Evolutionary conservation across 2,888 invertebrate genomes (phyloP), one percentile per base, ranked within the genome.

Genomic region (Chromoteleia sp.): DNA sequence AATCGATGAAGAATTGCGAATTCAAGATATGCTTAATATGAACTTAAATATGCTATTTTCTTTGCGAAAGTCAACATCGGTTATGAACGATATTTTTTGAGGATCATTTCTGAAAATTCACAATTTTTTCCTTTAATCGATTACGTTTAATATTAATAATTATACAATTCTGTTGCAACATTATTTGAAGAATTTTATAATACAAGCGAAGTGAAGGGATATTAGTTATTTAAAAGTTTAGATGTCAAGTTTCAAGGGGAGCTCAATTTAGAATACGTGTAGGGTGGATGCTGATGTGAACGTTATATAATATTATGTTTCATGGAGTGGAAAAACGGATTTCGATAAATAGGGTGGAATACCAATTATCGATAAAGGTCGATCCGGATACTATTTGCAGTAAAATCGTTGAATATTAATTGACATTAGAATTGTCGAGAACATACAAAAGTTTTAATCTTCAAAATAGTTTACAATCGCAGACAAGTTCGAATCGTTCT

Each of bases 161-260:
- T n/a, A n/a, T n/a, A n/a, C n/a, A n/a, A 25, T 25, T 5, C 25
- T 25, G 25, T 19, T 25, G n/a, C 50, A n/a, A 12, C 8, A 6
- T 10, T 25, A 1, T 2, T 6, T 30, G 17, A 54, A 6, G 25
- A 54, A 33, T 17, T 30, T 33, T 17, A 17, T 54, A 15, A 15
- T 8, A 10, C 15, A 33, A 33, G 8, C 2, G 33, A 4, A 4
- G 25, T 2, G 39, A 21, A 61, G 59, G 41, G 25, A 41, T 59
- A 29, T 59, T 25, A 61, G 39, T 41, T 59, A 45, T 45, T 61
- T 61, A 30, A 61, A 61, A 61, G 61, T 61, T 61, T 45, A 61
- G 45, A 45, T 61, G 30, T 61, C 30, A 45, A 61, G 45, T 50
- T 63, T 63, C 48, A 48, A 63, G 63, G 63, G 61, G 43, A 61